These are phyloP conservation scores for Matsumyia berberina DNA, from an alignment of 2,888 invertebrate genomes.

Conservation along the genomic window DNA sequence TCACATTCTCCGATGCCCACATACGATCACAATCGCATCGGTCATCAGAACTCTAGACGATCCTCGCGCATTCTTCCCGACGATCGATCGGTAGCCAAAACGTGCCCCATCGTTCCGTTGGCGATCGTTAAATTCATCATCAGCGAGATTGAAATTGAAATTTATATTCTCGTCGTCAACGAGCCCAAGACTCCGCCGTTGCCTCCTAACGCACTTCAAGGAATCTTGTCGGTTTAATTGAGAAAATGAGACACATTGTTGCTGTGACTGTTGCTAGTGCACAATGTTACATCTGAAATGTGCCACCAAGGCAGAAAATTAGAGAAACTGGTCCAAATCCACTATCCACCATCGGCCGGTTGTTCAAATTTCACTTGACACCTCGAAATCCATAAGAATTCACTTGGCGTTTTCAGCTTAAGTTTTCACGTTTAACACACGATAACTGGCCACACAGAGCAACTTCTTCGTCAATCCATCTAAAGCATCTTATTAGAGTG, in stretches of 20 bases:
- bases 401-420: conserved; percentile 23
- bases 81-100: conserved; percentile 14
- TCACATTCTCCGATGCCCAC: conserved; percentile 42
- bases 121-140: conserved; percentile 56
- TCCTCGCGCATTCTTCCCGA: conserved; percentile 23
- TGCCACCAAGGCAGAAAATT: background rate
- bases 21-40: conserved; percentile 46
- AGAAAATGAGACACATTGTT: conserved; percentile 60
- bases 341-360: conserved; percentile 3
- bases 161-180: conserved; percentile 45
- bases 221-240: conserved; percentile 6
- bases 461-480: conserved; percentile 7
- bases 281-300: conserved; percentile 12
- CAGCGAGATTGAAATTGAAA: conserved; percentile 52
- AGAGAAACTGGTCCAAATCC: conserved; percentile 40
- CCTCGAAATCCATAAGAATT: conserved; percentile 37
- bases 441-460: conserved; percentile 32
- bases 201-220: background rate
- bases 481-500: conserved; percentile 33
- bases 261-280: background rate
- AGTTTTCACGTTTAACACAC: conserved; percentile 21
- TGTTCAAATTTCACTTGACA: conserved; percentile 54
- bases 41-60: conserved; percentile 31
- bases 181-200: conserved; percentile 23
- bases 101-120: conserved; percentile 5